These are phyloP conservation scores for Apogon hyalosoma DNA, from an alignment of 2,797 vertebrate genomes.

Conservation along the genomic window DNA sequence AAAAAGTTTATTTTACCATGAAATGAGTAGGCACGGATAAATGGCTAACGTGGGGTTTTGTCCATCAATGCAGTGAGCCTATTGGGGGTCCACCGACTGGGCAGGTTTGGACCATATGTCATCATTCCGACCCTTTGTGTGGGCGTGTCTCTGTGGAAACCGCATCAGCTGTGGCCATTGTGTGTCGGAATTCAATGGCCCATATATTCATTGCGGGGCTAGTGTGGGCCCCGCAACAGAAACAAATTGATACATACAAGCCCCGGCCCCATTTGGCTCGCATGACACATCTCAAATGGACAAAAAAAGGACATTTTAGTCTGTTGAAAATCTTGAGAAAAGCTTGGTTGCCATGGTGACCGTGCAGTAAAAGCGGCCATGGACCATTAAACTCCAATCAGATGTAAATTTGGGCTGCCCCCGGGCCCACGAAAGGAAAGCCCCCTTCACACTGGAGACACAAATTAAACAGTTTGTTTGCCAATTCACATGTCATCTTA, in stretches of 20 bases:
- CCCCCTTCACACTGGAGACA: constrained; percentile 81
- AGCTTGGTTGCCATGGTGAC: constrained; percentile 88
- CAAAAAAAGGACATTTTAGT: constrained; percentile 91
- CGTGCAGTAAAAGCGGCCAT: constrained; percentile 84
- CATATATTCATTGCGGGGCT: constrained; percentile 92
- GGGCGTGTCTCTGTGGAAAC: constrained; percentile 90
- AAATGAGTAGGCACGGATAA: constrained; percentile 86
- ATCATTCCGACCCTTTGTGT: constrained; percentile 89
- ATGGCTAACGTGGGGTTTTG: constrained; percentile 85
- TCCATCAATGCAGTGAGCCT: constrained; percentile 83
- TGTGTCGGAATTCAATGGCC: constrained; percentile 86
- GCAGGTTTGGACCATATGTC: constrained; percentile 94
- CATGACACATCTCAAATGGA: constrained; percentile 89
- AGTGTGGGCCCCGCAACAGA: constrained; percentile 87
- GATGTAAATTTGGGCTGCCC: constrained; percentile 91
- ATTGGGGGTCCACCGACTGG: constrained; percentile 85
- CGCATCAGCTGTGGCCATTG: constrained; percentile 90
- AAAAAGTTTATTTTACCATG: constrained; percentile 90
- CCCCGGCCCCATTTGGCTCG: constrained; percentile 85
- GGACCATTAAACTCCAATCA: constrained; percentile 95
- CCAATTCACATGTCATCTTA: constrained; percentile 93
- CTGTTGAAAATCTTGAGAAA: constrained; percentile 95
- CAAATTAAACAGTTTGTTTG: constrained; percentile 96
- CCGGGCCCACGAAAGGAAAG: constrained; percentile 73
- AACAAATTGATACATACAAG: constrained; percentile 98